Percentiles rank a stretch among this genome's conserved stretches.
These are phyloP conservation scores for Scaeva pyrastri DNA, from an alignment of 2,888 invertebrate species.

Conservation along the genomic window DNA sequence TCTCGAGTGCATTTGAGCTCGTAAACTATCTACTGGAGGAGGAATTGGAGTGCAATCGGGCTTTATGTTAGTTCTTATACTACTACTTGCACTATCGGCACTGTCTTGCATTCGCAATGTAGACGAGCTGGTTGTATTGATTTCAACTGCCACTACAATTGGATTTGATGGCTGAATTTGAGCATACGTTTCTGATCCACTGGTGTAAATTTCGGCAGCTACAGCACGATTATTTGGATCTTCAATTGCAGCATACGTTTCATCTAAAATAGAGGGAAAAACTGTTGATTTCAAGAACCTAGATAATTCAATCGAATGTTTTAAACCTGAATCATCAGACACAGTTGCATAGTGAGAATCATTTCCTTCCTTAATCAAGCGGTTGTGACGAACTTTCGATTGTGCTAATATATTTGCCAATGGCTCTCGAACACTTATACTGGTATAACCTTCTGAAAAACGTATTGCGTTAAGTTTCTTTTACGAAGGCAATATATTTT, in stretches of 20 bases:
- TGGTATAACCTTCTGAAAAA: constrained; percentile 93
- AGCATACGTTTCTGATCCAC: constrained; percentile 94
- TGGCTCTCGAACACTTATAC: constrained; percentile 95
- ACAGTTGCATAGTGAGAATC: constrained; percentile 95
- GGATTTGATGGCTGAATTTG: constrained; percentile 88
- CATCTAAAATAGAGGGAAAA: constrained; percentile 85
- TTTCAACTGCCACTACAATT: constrained; percentile 83
- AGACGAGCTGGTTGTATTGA: constrained; percentile 79
- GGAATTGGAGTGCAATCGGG: constrained; percentile 82
- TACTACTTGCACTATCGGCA: constrained; percentile 52
- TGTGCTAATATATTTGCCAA: constrained; percentile 91
- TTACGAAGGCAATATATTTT: background rate
- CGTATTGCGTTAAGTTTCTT: constrained; percentile 5
- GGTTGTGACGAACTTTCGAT: constrained; percentile 84
- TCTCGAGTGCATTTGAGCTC: constrained; percentile 85
- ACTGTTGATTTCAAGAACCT: background rate
- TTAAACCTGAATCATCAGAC: constrained; percentile 93
- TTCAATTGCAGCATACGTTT: constrained; percentile 96
- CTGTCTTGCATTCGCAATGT: constrained; percentile 57
- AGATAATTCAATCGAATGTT: background rate
- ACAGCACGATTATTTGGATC: constrained; percentile 86
- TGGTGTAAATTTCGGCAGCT: constrained; percentile 87
- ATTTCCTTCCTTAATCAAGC: constrained; percentile 82
- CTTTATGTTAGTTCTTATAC: constrained; percentile 40
- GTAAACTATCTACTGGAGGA: constrained; percentile 87